Conservation (phyloP, 2,113 vertebrate genomes). For the Cyanoderma ruficeps region DNA sequence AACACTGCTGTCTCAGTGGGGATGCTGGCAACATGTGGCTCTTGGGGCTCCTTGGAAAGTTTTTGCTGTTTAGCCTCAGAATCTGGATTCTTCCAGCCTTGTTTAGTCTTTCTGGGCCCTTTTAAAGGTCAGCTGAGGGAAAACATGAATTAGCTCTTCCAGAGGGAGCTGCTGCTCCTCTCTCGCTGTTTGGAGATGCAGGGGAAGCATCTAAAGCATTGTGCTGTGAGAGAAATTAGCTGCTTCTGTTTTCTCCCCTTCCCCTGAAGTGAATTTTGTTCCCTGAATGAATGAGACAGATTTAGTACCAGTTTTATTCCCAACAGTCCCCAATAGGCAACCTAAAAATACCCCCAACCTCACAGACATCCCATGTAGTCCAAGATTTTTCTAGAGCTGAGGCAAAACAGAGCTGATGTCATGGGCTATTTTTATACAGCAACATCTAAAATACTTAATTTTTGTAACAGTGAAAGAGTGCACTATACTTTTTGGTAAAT, state of each 20-base stretch:
- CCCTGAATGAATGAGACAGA: not conserved
- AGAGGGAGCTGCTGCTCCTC: not conserved
- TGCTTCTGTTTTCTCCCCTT: not conserved
- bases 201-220: not conserved
- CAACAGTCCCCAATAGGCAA: not conserved
- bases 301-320: not conserved
- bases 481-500: not conserved
- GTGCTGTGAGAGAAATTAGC: not conserved
- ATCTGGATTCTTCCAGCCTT: not conserved
- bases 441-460: not conserved
- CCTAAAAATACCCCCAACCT: not conserved
- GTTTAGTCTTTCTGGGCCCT: slow-evolving; percentile 30
- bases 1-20: not conserved
- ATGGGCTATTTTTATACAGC: not conserved
- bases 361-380: not conserved
- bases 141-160: not conserved
- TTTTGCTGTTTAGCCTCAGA: not conserved
- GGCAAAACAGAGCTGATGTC: slow-evolving; percentile 23
- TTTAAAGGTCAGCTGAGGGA: slow-evolving; percentile 15
- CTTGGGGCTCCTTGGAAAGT: not conserved
- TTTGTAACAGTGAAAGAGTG: not conserved
- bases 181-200: not conserved
- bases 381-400: slow-evolving; percentile 13
- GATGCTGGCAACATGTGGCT: not conserved
- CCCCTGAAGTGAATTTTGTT: not conserved